Base-by-base conservation (phyloP, 2,797 vertebrate species). In the Poecilia wingei region DNA sequence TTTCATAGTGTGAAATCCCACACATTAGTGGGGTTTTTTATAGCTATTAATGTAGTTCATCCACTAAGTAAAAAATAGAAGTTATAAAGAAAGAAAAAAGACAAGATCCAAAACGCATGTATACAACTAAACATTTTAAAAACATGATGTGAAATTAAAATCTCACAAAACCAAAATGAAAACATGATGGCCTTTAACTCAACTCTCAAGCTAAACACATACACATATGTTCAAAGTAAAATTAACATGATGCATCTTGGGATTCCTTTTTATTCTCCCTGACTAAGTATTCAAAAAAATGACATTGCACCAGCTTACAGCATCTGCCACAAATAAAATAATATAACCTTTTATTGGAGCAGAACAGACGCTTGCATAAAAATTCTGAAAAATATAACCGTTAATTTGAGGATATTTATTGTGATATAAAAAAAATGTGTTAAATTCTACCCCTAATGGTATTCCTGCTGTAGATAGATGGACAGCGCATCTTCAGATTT, bases 1-100 rank as follows among this genome's bases (percentile, higher is more conserved):
- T 79, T 72, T 69, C 53, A 51, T 12, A 74, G 74, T 49, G 46
- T 64, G 64, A 71, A 64, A 73, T 55, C 49, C 64, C 22, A n/a
- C 51, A 72, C 31, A 74, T 80, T 12, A 55, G 12, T 28, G 10
- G n/a, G n/a, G n/a, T 71, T 72, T 61, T 47, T 75, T 71, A n/a
- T 47, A 66, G 41, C 75, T 80, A 41, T 12, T 10, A 5, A 43
- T 33, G 49, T 39, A 36, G 33, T 36, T 39, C 16, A 39, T 36
- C 61, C 33, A 36, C 16, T 66, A 10, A 39, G 53, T n/a, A 8
- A 57, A 12, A 13, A n/a, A 55, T 25, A 69, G 8, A 43, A 10
- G 51, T 28, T 22, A 43, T 18, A 47, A 51, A 61, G 22, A 41
- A 59, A 18, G 36, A 18, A 20, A 7, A 75, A 75, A 75, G 14